A percentile compares a stretch with the other conserved stretches of the same genome.
These are phyloP conservation scores for Coenonympha glycerion DNA, from an alignment of 2,888 invertebrate species.

Conservation along the genomic window DNA sequence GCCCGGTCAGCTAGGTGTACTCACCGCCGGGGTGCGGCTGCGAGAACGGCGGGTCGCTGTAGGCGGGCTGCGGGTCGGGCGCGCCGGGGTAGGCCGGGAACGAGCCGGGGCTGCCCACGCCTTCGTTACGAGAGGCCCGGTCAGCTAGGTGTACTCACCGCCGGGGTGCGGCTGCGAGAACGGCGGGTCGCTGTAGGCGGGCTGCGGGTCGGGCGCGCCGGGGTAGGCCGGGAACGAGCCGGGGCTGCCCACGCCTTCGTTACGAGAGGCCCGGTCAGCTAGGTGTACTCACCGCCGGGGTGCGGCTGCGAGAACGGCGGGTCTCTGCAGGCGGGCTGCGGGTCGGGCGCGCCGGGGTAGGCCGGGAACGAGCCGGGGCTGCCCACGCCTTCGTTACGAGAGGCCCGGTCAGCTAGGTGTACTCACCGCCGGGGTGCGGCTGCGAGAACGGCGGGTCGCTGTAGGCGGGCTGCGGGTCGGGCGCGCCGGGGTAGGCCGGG, in stretches of 20 bases:
- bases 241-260: too few relatives aligned
- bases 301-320: too few relatives aligned
- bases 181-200: constrained; percentile 92
- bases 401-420: too few relatives aligned
- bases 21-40: constrained; percentile 63
- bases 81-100: constrained; percentile 92
- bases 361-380: too few relatives aligned
- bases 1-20: too few relatives aligned
- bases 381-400: too few relatives aligned
- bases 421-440: constrained; percentile 51
- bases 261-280: too few relatives aligned
- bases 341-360: too few relatives aligned
- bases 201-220: constrained; percentile 86
- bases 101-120: constrained; percentile 73
- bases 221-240: constrained; percentile 90
- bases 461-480: constrained; percentile 86
- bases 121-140: too few relatives aligned
- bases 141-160: background rate
- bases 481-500: constrained; percentile 90
- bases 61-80: constrained; percentile 85
- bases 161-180: constrained; percentile 79
- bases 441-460: constrained; percentile 92
- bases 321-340: too few relatives aligned
- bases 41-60: constrained; percentile 93
- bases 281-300: too few relatives aligned